These are phyloP conservation scores for Perca schrenkii DNA, from an alignment of 2,113 vertebrate genomes.

Conservation along the genomic window DNA sequence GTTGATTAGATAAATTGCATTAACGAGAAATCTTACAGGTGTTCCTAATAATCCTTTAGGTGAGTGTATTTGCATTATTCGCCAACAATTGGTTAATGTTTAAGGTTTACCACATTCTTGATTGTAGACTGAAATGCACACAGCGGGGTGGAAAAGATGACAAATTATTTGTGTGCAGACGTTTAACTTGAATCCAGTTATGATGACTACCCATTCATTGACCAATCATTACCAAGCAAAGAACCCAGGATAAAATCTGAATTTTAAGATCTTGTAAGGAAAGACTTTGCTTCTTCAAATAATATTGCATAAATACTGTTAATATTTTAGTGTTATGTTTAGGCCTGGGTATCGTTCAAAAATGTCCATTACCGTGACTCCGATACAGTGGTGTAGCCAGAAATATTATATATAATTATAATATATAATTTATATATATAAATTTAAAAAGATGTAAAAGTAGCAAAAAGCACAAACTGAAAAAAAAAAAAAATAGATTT, in stretches of 20 bases:
- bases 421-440: no score
- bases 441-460: no score
- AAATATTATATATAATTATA: no score
- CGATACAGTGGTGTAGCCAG: no score
- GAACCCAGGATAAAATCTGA: neutral
- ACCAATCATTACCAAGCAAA: conserved; percentile 16
- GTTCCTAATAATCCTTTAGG: no score
- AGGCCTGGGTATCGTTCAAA: no score
- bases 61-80: conserved; percentile 12
- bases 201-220: conserved; percentile 34
- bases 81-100: conserved; percentile 42
- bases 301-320: neutral
- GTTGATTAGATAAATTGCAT: no score
- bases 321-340: no score
- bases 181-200: conserved; percentile 57
- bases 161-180: conserved; percentile 32
- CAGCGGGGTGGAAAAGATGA: conserved; percentile 28
- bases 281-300: neutral
- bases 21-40: no score
- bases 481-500: no score
- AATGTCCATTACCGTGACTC: no score
- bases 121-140: conserved; percentile 19
- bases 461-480: no score
- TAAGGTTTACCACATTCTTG: conserved; percentile 18
- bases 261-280: neutral